These are phyloP conservation scores for Trachelus troglodyta DNA, from an alignment of 2,888 invertebrate genomes.

Conservation along the genomic window DNA sequence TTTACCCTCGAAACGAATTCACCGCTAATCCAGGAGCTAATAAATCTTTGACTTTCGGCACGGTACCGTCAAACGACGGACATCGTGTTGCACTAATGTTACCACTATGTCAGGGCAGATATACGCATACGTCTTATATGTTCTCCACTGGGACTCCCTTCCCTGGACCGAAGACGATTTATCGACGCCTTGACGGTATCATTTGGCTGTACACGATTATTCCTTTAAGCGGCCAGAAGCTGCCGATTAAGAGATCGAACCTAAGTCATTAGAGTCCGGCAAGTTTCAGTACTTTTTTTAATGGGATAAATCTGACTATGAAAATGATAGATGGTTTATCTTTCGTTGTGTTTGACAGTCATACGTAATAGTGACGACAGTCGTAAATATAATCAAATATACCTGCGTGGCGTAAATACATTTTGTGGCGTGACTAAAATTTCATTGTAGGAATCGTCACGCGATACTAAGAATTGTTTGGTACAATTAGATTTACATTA, in stretches of 20 bases:
- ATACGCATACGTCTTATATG: constrained; percentile 28
- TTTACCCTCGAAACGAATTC: constrained; percentile 12
- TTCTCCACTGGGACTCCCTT: constrained; percentile 20
- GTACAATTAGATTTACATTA: neutral
- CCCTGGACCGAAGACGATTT: constrained; percentile 20
- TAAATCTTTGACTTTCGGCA: constrained; percentile 28
- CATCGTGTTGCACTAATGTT: constrained; percentile 32
- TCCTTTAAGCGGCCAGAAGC: constrained; percentile 5
- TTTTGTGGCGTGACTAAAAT: neutral
- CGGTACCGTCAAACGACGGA: constrained; percentile 9
- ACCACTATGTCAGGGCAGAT: constrained; percentile 31
- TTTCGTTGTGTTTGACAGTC: neutral
- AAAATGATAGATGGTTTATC: neutral
- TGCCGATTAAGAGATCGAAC: neutral
- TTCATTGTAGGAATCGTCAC: neutral
- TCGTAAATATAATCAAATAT: neutral
- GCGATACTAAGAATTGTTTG: neutral
- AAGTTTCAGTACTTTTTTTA: neutral
- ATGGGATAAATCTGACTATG: neutral
- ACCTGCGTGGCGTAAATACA: neutral
- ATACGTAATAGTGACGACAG: neutral
- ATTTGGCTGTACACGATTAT: constrained; percentile 10
- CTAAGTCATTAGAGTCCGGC: neutral
- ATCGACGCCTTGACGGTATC: constrained; percentile 23
- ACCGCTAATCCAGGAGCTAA: constrained; percentile 21